Evolutionary conservation across 2,113 vertebrate species (phyloP), one percentile per base, ranked within the genome.

Genomic region (Tretioscincus oriximinensis): DNA sequence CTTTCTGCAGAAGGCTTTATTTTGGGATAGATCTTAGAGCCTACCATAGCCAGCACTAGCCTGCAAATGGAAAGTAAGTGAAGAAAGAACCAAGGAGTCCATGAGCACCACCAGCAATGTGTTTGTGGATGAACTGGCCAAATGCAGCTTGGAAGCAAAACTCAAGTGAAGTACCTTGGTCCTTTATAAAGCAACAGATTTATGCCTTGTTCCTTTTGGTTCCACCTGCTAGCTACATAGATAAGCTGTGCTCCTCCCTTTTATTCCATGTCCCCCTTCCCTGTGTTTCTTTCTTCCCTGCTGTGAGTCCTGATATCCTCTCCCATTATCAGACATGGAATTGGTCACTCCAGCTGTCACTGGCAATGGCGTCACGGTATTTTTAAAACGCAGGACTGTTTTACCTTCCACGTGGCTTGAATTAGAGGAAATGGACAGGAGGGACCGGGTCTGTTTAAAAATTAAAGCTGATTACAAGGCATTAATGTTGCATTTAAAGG

Each of bases 331-430:
- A 88, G 91, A 88, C 91, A 80, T 84, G 47, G 82, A 87, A 92
- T 84, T 93, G 95, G 93, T 93, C 82, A 79, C 69, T 82, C 94
- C 95, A 95, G 94, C 96, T 96, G 95, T 96, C 95, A 81, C 88
- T 77, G 76, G 77, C 47, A 54, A 16, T 69, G 86, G 90, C 83
- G 81, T 60, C 88, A 88, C 2, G 45, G 7, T 82, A n/a, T 45
- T 29, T 63, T 47, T 84, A 85, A 73, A 89, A 85, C 85, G 0
- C 1, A 84, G 86, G 73, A 29, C 90, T 88, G 69, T 88, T 47
- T 90, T 86, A 85, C 88, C 87, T 90, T 86, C 92, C 85, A 87
- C 84, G 78, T 77, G 84, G 84, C 77, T 90, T 70, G 84, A 90
- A 89, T 87, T 87, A 92, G 85, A 83, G 84, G 81, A 86, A 85